Evolutionary conservation across 2,888 invertebrate species (phyloP).

Genomic region (Adineta ricciae): DNA sequence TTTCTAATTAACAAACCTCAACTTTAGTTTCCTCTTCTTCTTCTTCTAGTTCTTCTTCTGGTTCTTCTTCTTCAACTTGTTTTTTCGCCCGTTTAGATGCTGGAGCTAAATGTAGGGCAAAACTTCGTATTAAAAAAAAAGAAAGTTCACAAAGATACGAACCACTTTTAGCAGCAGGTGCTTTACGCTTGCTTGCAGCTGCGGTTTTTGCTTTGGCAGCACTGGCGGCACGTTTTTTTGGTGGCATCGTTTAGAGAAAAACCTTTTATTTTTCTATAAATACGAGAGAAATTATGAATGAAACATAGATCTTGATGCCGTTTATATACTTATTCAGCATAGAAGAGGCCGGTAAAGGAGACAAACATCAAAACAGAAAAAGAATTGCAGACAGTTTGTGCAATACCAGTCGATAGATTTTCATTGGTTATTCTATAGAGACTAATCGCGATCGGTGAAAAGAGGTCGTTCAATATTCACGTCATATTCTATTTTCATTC

Average conservation of each 20-base stretch:
- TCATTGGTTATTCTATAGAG: neutral
- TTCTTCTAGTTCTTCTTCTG: constrained; percentile 2
- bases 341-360: neutral
- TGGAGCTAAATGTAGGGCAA: neutral
- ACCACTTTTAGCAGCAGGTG: neutral
- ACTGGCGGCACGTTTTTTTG: constrained; percentile 23
- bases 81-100: constrained; percentile 18
- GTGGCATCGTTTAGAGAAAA: constrained; percentile 20
- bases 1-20: neutral
- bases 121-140: neutral
- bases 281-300: neutral
- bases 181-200: neutral
- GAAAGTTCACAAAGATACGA: too few relatives aligned
- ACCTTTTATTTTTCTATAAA: neutral
- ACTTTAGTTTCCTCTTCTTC: constrained; percentile 10
- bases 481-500: too few relatives aligned
- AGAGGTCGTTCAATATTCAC: neutral
- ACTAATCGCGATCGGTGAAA: neutral
- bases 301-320: neutral
- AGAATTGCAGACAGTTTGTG: neutral
- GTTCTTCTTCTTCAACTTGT: neutral
- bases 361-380: neutral
- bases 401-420: neutral
- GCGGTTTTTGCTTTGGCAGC: constrained; percentile 7
- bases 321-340: neutral